Evolutionary conservation across 2,888 invertebrate genomes (phyloP), one percentile per base, ranked within the genome.

Genomic region (Taphrorychus bicolor): DNA sequence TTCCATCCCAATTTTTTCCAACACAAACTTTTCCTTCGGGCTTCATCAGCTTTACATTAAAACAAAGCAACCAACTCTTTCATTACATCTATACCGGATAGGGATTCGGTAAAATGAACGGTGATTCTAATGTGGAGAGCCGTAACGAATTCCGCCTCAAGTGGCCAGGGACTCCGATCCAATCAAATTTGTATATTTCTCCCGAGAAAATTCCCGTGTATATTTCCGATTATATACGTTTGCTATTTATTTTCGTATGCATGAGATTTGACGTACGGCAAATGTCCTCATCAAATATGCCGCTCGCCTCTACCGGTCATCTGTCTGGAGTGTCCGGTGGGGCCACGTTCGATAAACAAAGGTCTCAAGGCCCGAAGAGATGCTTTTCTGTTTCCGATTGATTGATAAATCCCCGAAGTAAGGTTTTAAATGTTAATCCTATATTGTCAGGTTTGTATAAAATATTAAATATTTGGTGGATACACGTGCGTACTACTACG

Each of bases 151-250:
- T 69, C 51, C 56, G 56, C 56, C 59, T 68, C 68, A 68, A 68
- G 71, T 70, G 71, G 67, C 71, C 62, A 69, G 73, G 73, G 72
- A 72, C 73, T 59, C 32, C 52, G 75, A 81, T 80, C 80, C 80
- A 80, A 81, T 81, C 80, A 81, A 78, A 80, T 81, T 78, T 76
- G 78, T 51, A 51, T 61, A 80, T 81, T 80, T 80, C 81, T 81
- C 81, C 74, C 75, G 81, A 81, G 80, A 77, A 81, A 80, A 80
- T 80, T 77, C 77, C 74, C 74, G 76, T 75, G 76, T 57, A 69
- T 76, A 78, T 79, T 77, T 76, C 77, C 80, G 80, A 81, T 80
- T 80, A 79, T 76, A 76, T 75, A 73, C 75, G 76, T 78, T 77
- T 72, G 72, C 73, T 72, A 71, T 76, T 76, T 78, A 78, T 80